Conservation (phyloP, 1,140 invertebrate species). For the Diplogasteroides magnus region DNA sequence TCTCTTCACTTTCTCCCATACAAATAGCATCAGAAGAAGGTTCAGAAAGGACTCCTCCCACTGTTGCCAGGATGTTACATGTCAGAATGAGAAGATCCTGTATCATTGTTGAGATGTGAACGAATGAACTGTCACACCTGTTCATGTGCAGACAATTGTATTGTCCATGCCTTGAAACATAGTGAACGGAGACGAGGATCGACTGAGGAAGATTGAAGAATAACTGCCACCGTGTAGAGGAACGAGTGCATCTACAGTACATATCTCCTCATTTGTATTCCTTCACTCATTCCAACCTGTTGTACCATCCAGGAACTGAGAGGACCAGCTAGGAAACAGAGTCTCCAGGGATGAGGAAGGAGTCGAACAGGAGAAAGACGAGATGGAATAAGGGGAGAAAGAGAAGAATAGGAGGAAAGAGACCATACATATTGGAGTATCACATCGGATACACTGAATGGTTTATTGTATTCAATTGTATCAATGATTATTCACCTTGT, state of each 20-base stretch:
- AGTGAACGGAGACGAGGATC: conserved; percentile 42
- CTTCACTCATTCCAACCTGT: not conserved
- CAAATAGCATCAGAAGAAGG: conserved; percentile 36
- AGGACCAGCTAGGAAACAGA: conserved; percentile 50
- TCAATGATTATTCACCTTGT: too few relatives aligned
- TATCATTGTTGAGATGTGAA: too few relatives aligned
- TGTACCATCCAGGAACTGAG: conserved; percentile 18
- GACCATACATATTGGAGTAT: conserved; percentile 47
- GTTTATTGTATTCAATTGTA: too few relatives aligned
- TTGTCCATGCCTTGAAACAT: conserved; percentile 52
- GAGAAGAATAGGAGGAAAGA: conserved; percentile 33
- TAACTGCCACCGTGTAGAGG: conserved; percentile 43
- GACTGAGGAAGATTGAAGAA: conserved; percentile 43
- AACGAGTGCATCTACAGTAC: conserved; percentile 48
- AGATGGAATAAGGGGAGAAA: conserved; percentile 1
- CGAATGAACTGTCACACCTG: conserved; percentile 13
- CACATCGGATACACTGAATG: conserved; percentile 48
- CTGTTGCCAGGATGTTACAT: conserved; percentile 85
- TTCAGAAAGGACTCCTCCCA: conserved; percentile 69
- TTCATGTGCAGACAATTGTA: conserved; percentile 51
- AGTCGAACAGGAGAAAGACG: conserved; percentile 23
- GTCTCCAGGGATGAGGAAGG: conserved; percentile 45
- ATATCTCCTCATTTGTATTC: conserved; percentile 22
- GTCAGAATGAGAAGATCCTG: conserved; percentile 56
- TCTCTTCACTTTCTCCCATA: not conserved